Percentiles rank a stretch among this genome's conserved stretches.
Evolutionary conservation across 2,888 invertebrate genomes (phyloP).

Genomic region (Ischnura elegans): DNA sequence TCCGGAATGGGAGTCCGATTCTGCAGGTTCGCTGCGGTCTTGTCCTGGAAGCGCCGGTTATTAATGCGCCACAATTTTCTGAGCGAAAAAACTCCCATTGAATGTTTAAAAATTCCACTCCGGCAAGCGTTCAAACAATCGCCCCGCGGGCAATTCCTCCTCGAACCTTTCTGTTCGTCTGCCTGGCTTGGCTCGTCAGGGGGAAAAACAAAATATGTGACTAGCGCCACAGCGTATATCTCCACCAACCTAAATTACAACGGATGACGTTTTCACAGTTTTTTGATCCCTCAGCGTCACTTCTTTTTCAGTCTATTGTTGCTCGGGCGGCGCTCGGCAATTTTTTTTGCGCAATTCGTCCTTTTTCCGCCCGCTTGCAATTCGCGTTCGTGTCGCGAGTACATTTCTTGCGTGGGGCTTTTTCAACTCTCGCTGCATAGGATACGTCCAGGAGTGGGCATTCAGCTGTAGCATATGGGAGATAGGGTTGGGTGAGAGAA

Average conservation of each 20-base stretch:
- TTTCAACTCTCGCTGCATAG: background rate
- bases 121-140: background rate
- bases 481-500: background rate
- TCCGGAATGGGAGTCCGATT: no score
- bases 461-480: background rate
- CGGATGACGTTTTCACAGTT: background rate
- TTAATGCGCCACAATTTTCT: background rate
- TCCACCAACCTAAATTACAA: background rate
- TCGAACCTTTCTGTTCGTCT: background rate
- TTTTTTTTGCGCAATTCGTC: background rate
- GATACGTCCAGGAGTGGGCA: background rate
- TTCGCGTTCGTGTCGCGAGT: background rate
- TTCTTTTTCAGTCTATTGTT: background rate
- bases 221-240: background rate
- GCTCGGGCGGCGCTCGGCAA: background rate
- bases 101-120: background rate
- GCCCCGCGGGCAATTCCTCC: background rate
- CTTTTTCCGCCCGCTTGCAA: background rate
- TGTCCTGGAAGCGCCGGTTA: background rate
- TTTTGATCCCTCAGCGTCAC: background rate
- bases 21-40: background rate
- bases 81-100: background rate
- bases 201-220: background rate
- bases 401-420: background rate
- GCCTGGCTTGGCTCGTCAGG: background rate